phyloP scores from a whole-genome alignment of 2,113 vertebrate genomes.

The Tetrax tetrax region DNA sequence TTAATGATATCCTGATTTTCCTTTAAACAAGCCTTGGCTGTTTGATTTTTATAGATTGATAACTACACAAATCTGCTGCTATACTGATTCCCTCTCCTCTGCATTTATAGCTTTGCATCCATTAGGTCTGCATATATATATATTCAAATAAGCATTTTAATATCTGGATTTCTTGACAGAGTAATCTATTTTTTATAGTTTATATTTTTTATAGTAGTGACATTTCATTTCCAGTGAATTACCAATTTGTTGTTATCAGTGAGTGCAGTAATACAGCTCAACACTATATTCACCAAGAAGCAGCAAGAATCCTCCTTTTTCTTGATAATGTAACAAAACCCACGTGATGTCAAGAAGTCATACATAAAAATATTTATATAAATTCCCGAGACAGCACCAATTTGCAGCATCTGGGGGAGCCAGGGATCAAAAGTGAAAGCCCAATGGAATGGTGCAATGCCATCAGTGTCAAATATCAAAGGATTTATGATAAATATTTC shows the following conservation, averaged over 20 bases:
- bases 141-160: not conserved
- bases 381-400: not conserved
- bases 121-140: not conserved
- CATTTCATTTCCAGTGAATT: not conserved
- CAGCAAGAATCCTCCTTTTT: not conserved
- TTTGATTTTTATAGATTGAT: not conserved
- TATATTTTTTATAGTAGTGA: not conserved
- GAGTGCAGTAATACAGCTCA: not conserved
- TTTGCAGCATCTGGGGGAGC: not conserved
- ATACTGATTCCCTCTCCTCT: not conserved
- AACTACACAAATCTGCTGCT: not conserved
- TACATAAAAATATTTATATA: not conserved
- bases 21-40: not conserved
- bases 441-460: not conserved
- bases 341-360: not conserved
- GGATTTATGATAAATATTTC: not conserved
- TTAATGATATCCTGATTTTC: constrained; percentile 10
- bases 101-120: not conserved
- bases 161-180: not conserved
- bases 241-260: not conserved
- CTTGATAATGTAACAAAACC: not conserved
- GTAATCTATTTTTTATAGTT: constrained; percentile 2
- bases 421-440: not conserved
- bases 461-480: not conserved
- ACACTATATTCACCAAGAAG: not conserved